A percentile compares a stretch with the other conserved stretches of the same genome.
phyloP scores from a whole-genome alignment of 2,888 invertebrate genomes.

The Pachycephus smyrnensis region DNA sequence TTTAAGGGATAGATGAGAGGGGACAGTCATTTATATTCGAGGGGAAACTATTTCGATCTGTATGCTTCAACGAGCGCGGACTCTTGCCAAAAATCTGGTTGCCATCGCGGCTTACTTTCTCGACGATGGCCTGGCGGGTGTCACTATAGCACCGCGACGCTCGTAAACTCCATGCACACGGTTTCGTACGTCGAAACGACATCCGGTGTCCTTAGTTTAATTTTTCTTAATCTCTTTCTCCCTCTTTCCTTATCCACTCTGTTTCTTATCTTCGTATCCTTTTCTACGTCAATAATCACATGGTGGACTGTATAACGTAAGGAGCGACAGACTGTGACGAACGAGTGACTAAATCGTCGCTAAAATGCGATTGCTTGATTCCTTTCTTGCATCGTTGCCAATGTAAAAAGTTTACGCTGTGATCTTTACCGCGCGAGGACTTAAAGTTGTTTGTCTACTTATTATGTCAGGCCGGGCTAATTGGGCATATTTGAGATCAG shows the following conservation, averaged over 20 bases:
- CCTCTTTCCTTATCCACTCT: not conserved
- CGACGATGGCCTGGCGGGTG: slow-evolving; percentile 3
- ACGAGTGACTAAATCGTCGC: slow-evolving; percentile 59
- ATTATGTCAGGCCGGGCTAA: slow-evolving; percentile 62
- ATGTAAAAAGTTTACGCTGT: slow-evolving; percentile 53
- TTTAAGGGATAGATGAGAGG: not conserved
- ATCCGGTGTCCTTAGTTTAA: not conserved
- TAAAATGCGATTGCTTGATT: slow-evolving; percentile 56
- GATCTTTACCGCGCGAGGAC: slow-evolving; percentile 57
- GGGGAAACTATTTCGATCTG: not conserved
- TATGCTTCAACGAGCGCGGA: not conserved
- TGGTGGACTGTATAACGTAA: not conserved
- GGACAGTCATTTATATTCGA: not conserved
- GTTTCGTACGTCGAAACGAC: not conserved
- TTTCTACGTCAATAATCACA: not conserved
- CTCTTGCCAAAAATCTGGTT: slow-evolving; percentile 23
- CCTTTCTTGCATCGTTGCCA: slow-evolving; percentile 33
- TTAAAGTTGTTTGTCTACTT: slow-evolving; percentile 63
- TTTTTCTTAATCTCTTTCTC: not conserved
- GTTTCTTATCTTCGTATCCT: not conserved
- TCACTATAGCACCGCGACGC: not conserved
- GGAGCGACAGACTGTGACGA: slow-evolving; percentile 32
- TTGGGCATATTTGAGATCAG: slow-evolving; percentile 60
- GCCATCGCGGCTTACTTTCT: slow-evolving; percentile 10
- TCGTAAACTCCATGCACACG: not conserved